Percentiles rank a stretch among this genome's conserved stretches.
Conservation (phyloP, 2,113 vertebrate species). For the Aphelocoma coerulescens region DNA sequence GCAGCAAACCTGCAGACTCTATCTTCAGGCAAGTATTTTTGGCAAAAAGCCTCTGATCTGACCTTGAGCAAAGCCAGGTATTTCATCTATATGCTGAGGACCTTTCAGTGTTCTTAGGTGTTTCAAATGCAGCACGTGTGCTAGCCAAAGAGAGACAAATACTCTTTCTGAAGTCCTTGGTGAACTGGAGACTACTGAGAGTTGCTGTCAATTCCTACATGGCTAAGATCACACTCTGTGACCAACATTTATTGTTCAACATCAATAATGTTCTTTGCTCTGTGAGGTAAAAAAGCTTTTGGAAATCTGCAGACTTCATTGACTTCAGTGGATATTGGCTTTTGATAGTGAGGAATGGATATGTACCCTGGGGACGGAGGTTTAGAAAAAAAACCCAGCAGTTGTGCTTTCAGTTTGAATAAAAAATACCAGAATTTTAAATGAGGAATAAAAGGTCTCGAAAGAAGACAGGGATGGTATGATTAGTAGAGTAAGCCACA, state of each 20-base stretch:
- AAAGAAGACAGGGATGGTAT: neutral
- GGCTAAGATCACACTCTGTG: neutral
- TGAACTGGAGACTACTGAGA: neutral
- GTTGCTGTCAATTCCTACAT: neutral
- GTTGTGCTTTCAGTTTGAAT: neutral
- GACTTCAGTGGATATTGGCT: neutral
- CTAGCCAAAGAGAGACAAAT: neutral
- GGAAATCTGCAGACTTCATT: neutral
- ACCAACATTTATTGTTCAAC: neutral
- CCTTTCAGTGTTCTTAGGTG: neutral
- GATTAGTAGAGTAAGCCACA: neutral
- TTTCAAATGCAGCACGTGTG: neutral
- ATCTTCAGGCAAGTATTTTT: neutral
- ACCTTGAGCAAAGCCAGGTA: neutral
- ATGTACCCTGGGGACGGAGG: neutral
- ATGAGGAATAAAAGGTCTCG: neutral
- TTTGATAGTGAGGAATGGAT: neutral
- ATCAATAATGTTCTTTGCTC: neutral
- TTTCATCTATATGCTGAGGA: neutral
- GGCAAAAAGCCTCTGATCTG: neutral
- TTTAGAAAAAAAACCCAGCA: rapidly evolving
- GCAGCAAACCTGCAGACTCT: neutral
- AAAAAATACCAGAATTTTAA: neutral
- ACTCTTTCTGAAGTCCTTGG: neutral
- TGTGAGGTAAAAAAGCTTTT: neutral